Conservation (phyloP, 2,113 vertebrate species). For the Scomber colias region DNA sequence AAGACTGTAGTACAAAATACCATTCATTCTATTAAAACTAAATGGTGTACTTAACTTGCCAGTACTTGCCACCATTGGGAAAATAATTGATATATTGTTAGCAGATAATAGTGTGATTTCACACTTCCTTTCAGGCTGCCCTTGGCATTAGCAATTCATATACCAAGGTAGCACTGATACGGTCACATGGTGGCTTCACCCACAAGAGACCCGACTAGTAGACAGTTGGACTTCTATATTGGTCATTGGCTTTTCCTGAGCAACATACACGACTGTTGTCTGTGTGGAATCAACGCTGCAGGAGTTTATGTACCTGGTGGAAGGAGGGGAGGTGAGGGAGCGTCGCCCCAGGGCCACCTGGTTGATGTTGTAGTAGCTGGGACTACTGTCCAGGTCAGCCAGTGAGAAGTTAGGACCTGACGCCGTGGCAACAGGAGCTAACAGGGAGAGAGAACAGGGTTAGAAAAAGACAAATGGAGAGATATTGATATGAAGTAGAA, state of each 20-base stretch:
- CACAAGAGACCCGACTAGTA: constrained; percentile 25
- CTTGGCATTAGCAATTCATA: constrained; percentile 38
- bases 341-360: constrained; percentile 90
- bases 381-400: constrained; percentile 95
- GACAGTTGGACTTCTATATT: constrained; percentile 40
- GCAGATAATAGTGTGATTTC: constrained; percentile 60
- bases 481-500: neutral
- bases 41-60: constrained; percentile 30
- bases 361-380: constrained; percentile 95
- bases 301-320: constrained; percentile 85
- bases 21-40: constrained; percentile 48
- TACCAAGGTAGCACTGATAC: constrained; percentile 43
- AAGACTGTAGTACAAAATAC: constrained; percentile 45
- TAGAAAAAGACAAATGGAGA: neutral
- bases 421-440: constrained; percentile 94
- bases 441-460: neutral
- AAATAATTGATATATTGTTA: constrained; percentile 39
- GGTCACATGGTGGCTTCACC: constrained; percentile 52
- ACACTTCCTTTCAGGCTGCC: constrained; percentile 51
- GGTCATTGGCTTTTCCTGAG: constrained; percentile 15
- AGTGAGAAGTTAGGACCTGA: constrained; percentile 95
- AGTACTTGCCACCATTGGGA: constrained; percentile 32
- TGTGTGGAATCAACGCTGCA: neutral
- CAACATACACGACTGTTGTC: neutral
- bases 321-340: constrained; percentile 90